Percentiles rank a stretch among this genome's conserved stretches.
phyloP scores from a whole-genome alignment of 2,113 vertebrate genomes.

The Uropsilus gracilis region DNA sequence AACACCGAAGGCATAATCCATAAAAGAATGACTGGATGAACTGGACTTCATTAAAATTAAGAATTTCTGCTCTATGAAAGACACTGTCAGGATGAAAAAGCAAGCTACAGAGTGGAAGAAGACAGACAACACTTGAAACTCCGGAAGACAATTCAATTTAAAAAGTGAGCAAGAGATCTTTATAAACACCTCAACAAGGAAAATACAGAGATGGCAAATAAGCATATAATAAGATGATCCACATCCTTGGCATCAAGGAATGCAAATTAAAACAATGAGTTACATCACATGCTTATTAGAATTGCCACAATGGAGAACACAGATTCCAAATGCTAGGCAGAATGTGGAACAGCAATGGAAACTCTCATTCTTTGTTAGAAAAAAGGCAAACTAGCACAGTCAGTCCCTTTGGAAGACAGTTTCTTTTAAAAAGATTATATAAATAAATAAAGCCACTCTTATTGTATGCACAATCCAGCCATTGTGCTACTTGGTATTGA shows the following conservation, averaged over 20 bases:
- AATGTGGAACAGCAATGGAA: not conserved
- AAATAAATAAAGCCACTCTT: not conserved
- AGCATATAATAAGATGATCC: not conserved
- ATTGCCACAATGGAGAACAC: not conserved
- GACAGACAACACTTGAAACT: too few relatives aligned
- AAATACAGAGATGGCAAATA: too few relatives aligned
- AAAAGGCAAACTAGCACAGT: not conserved
- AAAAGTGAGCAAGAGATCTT: too few relatives aligned
- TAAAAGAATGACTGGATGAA: not conserved
- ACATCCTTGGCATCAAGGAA: not conserved
- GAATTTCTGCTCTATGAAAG: too few relatives aligned
- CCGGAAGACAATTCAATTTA: too few relatives aligned
- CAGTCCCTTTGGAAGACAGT: not conserved
- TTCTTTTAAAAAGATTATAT: not conserved
- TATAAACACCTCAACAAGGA: too few relatives aligned
- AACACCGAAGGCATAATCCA: not conserved
- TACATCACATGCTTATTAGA: not conserved
- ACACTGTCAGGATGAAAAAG: too few relatives aligned
- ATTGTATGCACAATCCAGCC: not conserved
- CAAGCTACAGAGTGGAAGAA: too few relatives aligned
- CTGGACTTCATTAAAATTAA: too few relatives aligned
- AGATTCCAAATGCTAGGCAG: not conserved
- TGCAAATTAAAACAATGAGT: not conserved
- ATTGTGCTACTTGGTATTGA: not conserved
- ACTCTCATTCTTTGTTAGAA: not conserved